Evolutionary conservation across 2,888 invertebrate species (phyloP).

Genomic region (Drosophila neutralis): DNA sequence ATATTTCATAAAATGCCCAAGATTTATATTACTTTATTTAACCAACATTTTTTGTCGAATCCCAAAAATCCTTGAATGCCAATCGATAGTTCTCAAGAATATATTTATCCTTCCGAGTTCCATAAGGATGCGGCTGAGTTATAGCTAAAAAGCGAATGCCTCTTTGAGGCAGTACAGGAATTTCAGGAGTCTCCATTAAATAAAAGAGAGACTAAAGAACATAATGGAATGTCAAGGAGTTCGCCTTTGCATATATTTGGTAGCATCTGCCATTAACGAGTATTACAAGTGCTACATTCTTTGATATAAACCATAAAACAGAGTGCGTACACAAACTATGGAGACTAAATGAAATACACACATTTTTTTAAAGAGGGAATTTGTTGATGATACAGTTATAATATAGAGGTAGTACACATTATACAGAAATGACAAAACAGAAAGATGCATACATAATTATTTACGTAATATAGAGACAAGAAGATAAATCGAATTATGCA

Average conservation of each 20-base stretch:
- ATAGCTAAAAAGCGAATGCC: not conserved
- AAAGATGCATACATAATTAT: conserved; percentile 46
- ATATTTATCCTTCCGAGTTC: no score
- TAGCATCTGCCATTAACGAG: conserved; percentile 57
- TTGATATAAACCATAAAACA: conserved; percentile 44
- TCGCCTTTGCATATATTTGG: conserved; percentile 38
- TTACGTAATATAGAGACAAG: conserved; percentile 36
- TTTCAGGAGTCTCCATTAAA: not conserved
- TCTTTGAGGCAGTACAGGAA: no score
- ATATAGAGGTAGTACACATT: conserved; percentile 42
- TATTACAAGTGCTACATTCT: conserved; percentile 41
- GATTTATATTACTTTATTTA: not conserved
- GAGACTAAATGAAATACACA: conserved; percentile 17
- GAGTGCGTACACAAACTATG: conserved; percentile 30
- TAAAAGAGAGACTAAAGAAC: not conserved
- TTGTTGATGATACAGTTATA: conserved; percentile 29
- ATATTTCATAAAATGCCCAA: not conserved
- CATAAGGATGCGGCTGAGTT: not conserved
- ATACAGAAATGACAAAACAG: conserved; percentile 26
- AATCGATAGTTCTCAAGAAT: not conserved
- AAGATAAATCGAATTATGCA: conserved; percentile 24
- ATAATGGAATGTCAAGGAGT: conserved; percentile 39
- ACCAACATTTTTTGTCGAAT: not conserved
- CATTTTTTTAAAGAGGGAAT: conserved; percentile 2
- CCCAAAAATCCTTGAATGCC: not conserved